These are phyloP conservation scores for Drosophila nigrodunni DNA, from an alignment of 1,140 invertebrate species.

Conservation along the genomic window DNA sequence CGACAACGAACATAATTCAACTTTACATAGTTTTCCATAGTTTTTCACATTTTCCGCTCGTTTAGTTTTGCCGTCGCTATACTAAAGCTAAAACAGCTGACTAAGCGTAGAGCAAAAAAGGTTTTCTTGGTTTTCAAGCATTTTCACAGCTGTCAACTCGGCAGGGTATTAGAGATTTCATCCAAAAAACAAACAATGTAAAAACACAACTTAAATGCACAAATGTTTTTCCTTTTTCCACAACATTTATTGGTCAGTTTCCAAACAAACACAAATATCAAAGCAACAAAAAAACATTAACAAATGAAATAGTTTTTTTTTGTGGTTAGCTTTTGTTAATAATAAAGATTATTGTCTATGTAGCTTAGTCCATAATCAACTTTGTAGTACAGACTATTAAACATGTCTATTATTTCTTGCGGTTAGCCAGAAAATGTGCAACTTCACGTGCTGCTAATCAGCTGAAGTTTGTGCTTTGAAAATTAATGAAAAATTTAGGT, in stretches of 20 bases:
- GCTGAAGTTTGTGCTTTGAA: neutral
- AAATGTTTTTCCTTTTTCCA: neutral
- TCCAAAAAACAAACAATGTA: neutral
- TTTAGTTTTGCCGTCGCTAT: constrained; percentile 17
- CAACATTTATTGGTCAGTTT: neutral
- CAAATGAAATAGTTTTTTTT: constrained; percentile 14
- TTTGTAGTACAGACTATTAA: neutral
- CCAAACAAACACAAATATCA: constrained; percentile 28
- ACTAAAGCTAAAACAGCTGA: neutral
- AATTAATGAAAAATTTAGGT: neutral
- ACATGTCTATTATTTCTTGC: constrained; percentile 25
- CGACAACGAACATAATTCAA: constrained; percentile 71
- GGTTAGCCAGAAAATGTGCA: constrained; percentile 28
- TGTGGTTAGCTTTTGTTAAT: constrained; percentile 38
- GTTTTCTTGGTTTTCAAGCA: no score
- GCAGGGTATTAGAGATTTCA: neutral
- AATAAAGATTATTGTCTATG: neutral
- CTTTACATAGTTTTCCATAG: neutral
- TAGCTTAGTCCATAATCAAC: constrained; percentile 2
- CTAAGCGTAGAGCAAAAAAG: no score
- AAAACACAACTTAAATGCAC: no score
- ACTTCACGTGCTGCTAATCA: constrained; percentile 21
- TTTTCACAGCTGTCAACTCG: no score
- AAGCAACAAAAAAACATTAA: constrained; percentile 11
- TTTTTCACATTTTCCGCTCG: constrained; percentile 5